A percentile compares a stretch with the other conserved stretches of the same genome.
phyloP scores from a whole-genome alignment of 37 sponge, comb jelly and placozoan genomes.

The Dysidea cf. avara region DNA sequence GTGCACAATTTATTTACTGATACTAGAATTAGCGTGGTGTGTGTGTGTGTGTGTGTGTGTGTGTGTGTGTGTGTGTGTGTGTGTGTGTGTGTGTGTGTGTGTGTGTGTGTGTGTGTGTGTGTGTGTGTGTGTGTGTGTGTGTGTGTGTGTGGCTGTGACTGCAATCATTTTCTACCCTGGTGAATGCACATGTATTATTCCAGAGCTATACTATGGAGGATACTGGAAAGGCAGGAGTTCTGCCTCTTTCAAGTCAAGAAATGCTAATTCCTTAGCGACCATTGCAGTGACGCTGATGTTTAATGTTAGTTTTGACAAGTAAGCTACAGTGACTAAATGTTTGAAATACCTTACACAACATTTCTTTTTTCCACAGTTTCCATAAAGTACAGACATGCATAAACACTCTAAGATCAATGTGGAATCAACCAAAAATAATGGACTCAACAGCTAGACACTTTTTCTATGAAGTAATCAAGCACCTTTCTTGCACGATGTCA shows the following conservation, averaged over 20 bases:
- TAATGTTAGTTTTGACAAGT: constrained; percentile 1
- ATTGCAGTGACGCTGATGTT: constrained; percentile 41
- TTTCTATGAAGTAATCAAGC: constrained; percentile 55
- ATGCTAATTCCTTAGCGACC: constrained; percentile 1
- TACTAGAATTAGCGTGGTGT: no score
- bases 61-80: no score
- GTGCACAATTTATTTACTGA: no score
- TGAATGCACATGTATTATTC: no score
- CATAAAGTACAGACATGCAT: constrained; percentile 31
- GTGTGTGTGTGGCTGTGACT: no score
- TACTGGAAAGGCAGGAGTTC: constrained; percentile 58
- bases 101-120: no score
- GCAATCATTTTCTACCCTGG: no score
- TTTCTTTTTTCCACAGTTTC: constrained; percentile 2
- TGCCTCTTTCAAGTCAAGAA: not conserved
- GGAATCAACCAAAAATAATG: constrained; percentile 12
- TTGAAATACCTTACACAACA: not conserved
- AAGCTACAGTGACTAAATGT: not conserved
- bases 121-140: no score
- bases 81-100: no score
- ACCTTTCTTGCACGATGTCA: not conserved
- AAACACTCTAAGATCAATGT: constrained; percentile 10
- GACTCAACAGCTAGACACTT: constrained; percentile 48
- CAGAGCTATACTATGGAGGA: constrained; percentile 79
- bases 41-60: no score